Evolutionary conservation across 2,888 invertebrate genomes (phyloP).

Genomic region (Drosophila gaucha): DNA sequence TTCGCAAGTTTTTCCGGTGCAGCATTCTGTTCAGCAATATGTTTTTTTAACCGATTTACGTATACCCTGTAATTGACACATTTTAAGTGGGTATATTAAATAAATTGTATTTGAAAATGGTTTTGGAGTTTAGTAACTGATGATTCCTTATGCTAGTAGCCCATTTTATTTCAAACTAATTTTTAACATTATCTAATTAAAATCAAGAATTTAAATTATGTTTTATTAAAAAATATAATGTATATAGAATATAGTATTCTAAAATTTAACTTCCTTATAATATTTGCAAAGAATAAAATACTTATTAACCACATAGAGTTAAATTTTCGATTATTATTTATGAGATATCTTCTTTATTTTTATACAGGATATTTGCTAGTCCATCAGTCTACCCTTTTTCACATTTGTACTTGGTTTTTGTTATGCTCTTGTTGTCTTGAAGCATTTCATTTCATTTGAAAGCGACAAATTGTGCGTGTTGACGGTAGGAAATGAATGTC

Average conservation of each 20-base stretch:
- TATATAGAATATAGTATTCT: no score
- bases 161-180: no score
- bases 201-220: no score
- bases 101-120: no score
- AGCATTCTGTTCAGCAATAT: conserved; percentile 1
- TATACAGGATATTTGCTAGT: conserved; percentile 7
- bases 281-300: no score
- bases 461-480: conserved; percentile 79
- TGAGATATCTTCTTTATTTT: no score
- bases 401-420: conserved; percentile 11
- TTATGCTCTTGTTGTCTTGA: conserved; percentile 35
- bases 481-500: conserved; percentile 76
- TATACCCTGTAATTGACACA: background rate
- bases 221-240: background rate
- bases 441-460: conserved; percentile 68
- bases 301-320: no score
- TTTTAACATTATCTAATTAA: no score
- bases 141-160: no score
- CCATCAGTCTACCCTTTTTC: fast-evolving
- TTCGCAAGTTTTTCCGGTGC: conserved; percentile 33
- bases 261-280: no score
- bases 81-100: background rate
- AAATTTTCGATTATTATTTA: no score
- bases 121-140: no score
- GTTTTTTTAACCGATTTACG: conserved; percentile 18